phyloP scores from a whole-genome alignment of 1,140 invertebrate species.

The Onthophagus taurus region DNA sequence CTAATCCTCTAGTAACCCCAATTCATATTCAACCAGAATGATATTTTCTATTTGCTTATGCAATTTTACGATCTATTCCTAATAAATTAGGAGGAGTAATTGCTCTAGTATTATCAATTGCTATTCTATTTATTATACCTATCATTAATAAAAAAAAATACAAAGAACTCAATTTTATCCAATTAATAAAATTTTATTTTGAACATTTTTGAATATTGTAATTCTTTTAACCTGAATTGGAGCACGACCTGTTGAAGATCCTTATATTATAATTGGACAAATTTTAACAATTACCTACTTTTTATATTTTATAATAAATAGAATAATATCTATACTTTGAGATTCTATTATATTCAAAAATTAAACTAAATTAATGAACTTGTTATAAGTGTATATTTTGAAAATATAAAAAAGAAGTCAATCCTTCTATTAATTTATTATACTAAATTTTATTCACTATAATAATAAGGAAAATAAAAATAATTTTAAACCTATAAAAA shows the following conservation, averaged over 20 bases:
- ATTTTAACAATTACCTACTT: slow-evolving; percentile 46
- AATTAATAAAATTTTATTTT: slow-evolving; percentile 50
- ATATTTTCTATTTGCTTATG: slow-evolving; percentile 68
- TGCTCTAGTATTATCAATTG: slow-evolving; percentile 51
- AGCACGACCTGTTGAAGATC: slow-evolving; percentile 49
- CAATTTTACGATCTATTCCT: slow-evolving; percentile 61
- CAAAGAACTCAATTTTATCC: slow-evolving; percentile 45
- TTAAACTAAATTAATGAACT: slow-evolving; percentile 46
- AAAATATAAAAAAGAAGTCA: slow-evolving; percentile 50
- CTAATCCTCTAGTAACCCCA: slow-evolving; percentile 58
- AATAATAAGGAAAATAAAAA: slow-evolving; percentile 31
- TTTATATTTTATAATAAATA: slow-evolving; percentile 42
- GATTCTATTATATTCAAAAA: slow-evolving; percentile 41
- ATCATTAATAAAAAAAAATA: slow-evolving; percentile 44
- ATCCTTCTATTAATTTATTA: slow-evolving; percentile 42
- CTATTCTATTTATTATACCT: slow-evolving; percentile 47
- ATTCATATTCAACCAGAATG: slow-evolving; percentile 66
- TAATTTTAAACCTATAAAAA: slow-evolving; percentile 36
- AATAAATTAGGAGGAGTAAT: slow-evolving; percentile 66
- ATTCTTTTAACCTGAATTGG: slow-evolving; percentile 58
- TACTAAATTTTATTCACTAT: slow-evolving; percentile 37
- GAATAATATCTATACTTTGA: slow-evolving; percentile 41
- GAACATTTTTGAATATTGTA: slow-evolving; percentile 42
- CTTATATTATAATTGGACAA: slow-evolving; percentile 50
- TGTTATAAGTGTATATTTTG: slow-evolving; percentile 52